phyloP scores from a whole-genome alignment of 2,888 invertebrate genomes.

The Ectemnius continuus region DNA sequence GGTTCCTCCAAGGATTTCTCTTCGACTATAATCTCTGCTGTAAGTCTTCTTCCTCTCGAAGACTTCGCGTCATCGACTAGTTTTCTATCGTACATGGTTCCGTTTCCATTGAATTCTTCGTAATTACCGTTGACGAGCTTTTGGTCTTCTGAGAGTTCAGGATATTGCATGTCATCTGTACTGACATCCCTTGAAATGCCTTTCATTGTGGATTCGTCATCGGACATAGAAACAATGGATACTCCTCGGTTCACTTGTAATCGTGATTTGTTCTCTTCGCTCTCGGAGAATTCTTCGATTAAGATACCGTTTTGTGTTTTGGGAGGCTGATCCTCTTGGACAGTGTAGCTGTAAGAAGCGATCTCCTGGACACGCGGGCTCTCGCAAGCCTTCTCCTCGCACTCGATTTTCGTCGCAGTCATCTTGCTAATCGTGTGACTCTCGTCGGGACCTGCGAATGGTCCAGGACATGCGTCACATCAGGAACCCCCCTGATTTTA shows the following conservation, averaged over 20 bases:
- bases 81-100: slow-evolving; percentile 53
- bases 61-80: slow-evolving; percentile 58
- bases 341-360: slow-evolving; percentile 81
- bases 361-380: slow-evolving; percentile 82
- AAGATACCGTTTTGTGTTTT: slow-evolving; percentile 73
- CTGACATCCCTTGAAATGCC: slow-evolving; percentile 82
- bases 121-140: slow-evolving; percentile 58
- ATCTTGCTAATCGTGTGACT: slow-evolving; percentile 84
- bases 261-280: slow-evolving; percentile 76
- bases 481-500: slow-evolving; percentile 20
- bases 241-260: slow-evolving; percentile 79
- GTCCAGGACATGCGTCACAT: slow-evolving; percentile 59
- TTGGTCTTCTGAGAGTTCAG: slow-evolving; percentile 58
- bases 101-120: slow-evolving; percentile 62
- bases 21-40: slow-evolving; percentile 73
- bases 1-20: slow-evolving; percentile 80
- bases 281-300: slow-evolving; percentile 77
- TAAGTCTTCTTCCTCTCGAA: slow-evolving; percentile 58
- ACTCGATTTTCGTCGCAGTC: slow-evolving; percentile 82
- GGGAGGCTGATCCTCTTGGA: slow-evolving; percentile 78
- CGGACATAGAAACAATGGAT: slow-evolving; percentile 84
- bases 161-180: slow-evolving; percentile 79
- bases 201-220: slow-evolving; percentile 82
- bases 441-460: slow-evolving; percentile 83
- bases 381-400: slow-evolving; percentile 79